phyloP scores from a whole-genome alignment of 1,140 invertebrate genomes.

The Stegodyphus dumicola region DNA sequence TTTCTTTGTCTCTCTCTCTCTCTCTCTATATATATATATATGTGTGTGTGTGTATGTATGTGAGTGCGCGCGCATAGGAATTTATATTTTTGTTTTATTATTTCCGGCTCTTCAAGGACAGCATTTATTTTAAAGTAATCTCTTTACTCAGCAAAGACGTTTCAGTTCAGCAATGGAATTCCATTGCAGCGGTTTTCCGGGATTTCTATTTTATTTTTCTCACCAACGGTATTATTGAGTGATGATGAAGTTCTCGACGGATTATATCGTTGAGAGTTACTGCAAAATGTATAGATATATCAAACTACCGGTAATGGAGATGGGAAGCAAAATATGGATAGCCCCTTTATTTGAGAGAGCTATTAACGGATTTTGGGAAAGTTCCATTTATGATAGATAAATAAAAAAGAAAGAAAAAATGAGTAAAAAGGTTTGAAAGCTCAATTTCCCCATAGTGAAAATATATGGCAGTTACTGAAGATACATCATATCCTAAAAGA shows the following conservation, averaged over 20 bases:
- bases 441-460: slow-evolving; percentile 2
- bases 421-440: slow-evolving; percentile 27
- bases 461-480: no score
- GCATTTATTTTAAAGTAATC: slow-evolving; percentile 57
- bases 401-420: not conserved
- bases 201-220: slow-evolving; percentile 26
- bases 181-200: slow-evolving; percentile 31
- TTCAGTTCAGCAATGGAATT: no score
- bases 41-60: no score
- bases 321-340: slow-evolving; percentile 8
- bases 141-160: not conserved
- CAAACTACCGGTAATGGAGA: slow-evolving; percentile 17
- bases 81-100: not conserved
- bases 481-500: no score
- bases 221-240: slow-evolving; percentile 45
- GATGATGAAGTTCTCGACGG: slow-evolving; percentile 41
- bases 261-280: slow-evolving; percentile 44
- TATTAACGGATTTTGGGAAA: slow-evolving; percentile 42
- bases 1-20: no score
- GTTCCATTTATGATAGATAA: not conserved
- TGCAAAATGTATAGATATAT: slow-evolving; percentile 26
- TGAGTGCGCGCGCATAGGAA: no score
- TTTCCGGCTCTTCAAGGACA: not conserved
- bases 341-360: slow-evolving; percentile 35
- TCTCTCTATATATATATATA: no score